phyloP scores from a whole-genome alignment of 2,797 vertebrate species.

The Ptychobarbus kaznakovi region DNA sequence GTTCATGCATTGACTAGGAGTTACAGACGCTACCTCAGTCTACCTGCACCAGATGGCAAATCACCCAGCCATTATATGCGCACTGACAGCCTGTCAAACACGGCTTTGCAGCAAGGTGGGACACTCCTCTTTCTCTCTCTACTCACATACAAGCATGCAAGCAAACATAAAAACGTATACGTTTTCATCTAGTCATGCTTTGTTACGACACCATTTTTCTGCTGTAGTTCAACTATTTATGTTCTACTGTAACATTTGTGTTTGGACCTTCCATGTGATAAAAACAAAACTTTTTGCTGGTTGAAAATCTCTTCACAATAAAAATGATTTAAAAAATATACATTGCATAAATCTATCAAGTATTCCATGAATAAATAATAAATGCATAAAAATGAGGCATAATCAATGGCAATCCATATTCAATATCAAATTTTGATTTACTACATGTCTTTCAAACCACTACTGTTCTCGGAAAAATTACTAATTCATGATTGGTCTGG shows the following conservation, averaged over 20 bases:
- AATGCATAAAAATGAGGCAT: neutral
- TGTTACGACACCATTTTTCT: neutral
- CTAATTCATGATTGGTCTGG: slow-evolving; percentile 37
- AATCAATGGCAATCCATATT: slow-evolving; percentile 19
- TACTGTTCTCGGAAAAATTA: slow-evolving; percentile 17
- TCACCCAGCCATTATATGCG: slow-evolving; percentile 55
- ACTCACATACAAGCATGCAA: neutral
- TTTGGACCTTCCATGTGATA: neutral
- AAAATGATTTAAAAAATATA: neutral
- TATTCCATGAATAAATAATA: neutral
- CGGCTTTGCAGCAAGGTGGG: slow-evolving; percentile 42
- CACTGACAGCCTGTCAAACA: slow-evolving; percentile 56
- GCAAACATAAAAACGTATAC: neutral
- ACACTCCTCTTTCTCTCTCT: slow-evolving; percentile 29
- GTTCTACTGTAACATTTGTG: neutral
- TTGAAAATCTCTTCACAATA: neutral
- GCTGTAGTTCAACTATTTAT: neutral
- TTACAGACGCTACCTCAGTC: slow-evolving; percentile 41
- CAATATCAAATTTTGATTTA: slow-evolving; percentile 19
- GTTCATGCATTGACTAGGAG: slow-evolving; percentile 50
- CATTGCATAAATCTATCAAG: neutral
- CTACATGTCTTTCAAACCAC: slow-evolving; percentile 13
- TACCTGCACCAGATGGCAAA: slow-evolving; percentile 58
- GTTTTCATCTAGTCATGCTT: neutral
- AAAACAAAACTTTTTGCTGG: neutral